phyloP scores from a whole-genome alignment of 2,113 vertebrate species.

The Tursiops truncatus region DNA sequence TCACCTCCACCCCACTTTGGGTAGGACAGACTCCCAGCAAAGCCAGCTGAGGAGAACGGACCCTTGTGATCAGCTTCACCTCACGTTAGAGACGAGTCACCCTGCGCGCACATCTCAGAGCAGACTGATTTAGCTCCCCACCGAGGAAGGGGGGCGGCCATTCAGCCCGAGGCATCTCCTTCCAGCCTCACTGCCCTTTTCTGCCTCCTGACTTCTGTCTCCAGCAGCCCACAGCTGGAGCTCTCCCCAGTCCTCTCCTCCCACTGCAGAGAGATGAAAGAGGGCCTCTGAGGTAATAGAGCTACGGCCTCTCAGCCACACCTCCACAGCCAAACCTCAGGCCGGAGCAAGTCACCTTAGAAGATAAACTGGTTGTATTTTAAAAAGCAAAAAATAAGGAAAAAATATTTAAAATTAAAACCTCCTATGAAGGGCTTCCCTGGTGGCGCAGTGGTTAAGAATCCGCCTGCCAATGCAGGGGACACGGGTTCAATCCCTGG shows the following conservation, averaged over 20 bases:
- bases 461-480: no score
- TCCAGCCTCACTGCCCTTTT: rapidly evolving
- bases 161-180: not conserved
- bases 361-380: not conserved
- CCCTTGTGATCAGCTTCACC: rapidly evolving
- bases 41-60: rapidly evolving
- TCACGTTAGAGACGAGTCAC: not conserved
- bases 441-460: no score
- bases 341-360: not conserved
- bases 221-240: not conserved
- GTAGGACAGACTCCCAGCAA: not conserved
- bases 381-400: not conserved
- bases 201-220: not conserved
- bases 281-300: rapidly evolving
- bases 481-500: no score
- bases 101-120: rapidly evolving
- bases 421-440: no score
- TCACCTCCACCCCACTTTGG: no score
- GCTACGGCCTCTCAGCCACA: not conserved
- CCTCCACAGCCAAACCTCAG: not conserved
- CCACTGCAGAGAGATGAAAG: not conserved
- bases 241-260: not conserved
- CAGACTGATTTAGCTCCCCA: not conserved
- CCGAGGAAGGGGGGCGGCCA: rapidly evolving
- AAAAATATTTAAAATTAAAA: not conserved